Base-by-base conservation (phyloP, 2,888 invertebrate genomes). In the Halocaridina rubra region DNA sequence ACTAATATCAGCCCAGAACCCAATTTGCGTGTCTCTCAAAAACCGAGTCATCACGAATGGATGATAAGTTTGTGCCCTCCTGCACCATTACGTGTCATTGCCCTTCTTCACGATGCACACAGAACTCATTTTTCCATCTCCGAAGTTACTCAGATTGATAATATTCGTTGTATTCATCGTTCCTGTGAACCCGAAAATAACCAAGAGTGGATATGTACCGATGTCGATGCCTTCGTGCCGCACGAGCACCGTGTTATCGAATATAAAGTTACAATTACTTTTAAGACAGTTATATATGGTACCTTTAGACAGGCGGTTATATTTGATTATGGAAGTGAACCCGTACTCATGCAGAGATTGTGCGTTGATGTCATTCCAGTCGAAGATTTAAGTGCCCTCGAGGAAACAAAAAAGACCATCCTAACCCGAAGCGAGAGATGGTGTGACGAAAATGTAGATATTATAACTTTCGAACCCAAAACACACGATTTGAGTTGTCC, bases 251-350 rank as follows among this genome's bases (percentile, higher is more conserved):
- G 53, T n/a, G 32, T 69, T 3, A 27, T 39, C 16, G 81, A 85
- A 19, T 88, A 88, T 89, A 91, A 91, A 87, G 91, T 93, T 1
- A 92, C 92, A 76, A 91, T 95, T 59, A 92, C 92, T 72, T 95
- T 95, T 90, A 92, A 92, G 79, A 94, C 95, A 0, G 94, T 94
- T 88, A 94, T 95, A 82, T 96, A 94, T 90, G 96, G 94, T 29
- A 95, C 95, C 2, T 96, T 95, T 90, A 93, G 95, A 2, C 96
- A 96, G 90, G 93, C 94, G 0, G 92, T 96, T 1, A 93, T 95
- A 3, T 95, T 96, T 90, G 95, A 95, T 90, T 94, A 95, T 89
- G 94, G 94, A 0, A 90, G 91, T 77, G 93, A 94, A 89, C 94
- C 94, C 67, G 92, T 93, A 27, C 90, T 94, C 3, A 93, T 94